Evolutionary conservation across 1,140 invertebrate genomes (phyloP).

Genomic region (Mactra quadrangularis): DNA sequence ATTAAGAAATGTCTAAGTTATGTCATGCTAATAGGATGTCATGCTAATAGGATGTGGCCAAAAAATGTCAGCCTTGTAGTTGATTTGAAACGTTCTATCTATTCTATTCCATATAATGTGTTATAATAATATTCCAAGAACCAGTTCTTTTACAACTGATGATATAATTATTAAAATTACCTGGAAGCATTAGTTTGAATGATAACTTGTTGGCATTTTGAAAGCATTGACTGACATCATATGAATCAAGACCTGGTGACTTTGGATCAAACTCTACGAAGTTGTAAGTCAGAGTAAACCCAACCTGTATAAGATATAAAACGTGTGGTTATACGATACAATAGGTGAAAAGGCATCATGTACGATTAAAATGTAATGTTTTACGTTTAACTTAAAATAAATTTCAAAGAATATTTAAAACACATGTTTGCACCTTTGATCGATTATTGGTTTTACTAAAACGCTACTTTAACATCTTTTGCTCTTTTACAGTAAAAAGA

Average conservation of each 20-base stretch:
- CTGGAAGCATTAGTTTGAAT: conserved; percentile 63
- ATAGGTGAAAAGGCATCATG: no score
- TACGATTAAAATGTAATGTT: no score
- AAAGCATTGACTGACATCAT: conserved; percentile 65
- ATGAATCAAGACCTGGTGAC: conserved; percentile 34
- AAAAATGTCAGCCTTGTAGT: not conserved
- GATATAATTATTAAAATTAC: conserved; percentile 17
- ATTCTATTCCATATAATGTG: not conserved
- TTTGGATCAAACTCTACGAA: conserved; percentile 64
- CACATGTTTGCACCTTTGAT: no score
- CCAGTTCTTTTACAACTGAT: not conserved
- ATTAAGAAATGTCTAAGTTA: not conserved
- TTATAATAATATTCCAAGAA: not conserved
- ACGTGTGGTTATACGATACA: no score
- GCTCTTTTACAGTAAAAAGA: no score
- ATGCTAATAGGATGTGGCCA: not conserved
- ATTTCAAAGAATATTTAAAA: no score
- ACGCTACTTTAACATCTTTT: no score
- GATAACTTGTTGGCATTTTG: conserved; percentile 53
- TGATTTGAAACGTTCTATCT: not conserved
- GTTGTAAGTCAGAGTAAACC: conserved; percentile 55
- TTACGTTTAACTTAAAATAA: no score
- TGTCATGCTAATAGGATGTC: not conserved
- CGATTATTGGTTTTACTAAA: no score
- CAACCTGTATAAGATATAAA: no score